A percentile compares a stretch with the other conserved stretches of the same genome.
phyloP scores from a whole-genome alignment of 2,888 invertebrate genomes.

The Chalcis sispes region DNA sequence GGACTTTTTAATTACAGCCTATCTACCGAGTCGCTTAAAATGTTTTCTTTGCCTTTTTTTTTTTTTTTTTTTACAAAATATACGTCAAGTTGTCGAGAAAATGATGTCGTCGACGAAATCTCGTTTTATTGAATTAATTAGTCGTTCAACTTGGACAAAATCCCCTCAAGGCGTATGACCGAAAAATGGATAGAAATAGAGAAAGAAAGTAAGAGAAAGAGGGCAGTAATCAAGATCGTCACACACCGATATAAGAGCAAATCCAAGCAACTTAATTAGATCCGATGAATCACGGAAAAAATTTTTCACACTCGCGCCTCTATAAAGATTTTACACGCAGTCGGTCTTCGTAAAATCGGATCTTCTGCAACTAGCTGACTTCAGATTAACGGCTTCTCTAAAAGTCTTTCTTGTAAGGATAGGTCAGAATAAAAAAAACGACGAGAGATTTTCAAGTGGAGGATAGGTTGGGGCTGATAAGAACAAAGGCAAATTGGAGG shows the following conservation, averaged over 20 bases:
- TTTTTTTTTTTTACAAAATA: too few relatives aligned
- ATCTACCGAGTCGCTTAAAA: constrained; percentile 10
- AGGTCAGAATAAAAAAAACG: too few relatives aligned
- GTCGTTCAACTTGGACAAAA: constrained; percentile 10
- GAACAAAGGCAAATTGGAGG: constrained; percentile 17
- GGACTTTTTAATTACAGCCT: constrained; percentile 44
- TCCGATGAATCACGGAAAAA: constrained; percentile 1
- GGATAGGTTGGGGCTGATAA: constrained; percentile 25
- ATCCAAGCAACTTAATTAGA: constrained; percentile 18
- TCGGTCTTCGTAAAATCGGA: too few relatives aligned
- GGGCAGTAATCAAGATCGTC: too few relatives aligned
- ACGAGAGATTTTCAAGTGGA: constrained; percentile 10
- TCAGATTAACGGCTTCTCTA: not conserved
- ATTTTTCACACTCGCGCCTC: constrained; percentile 15
- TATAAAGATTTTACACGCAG: constrained; percentile 5
- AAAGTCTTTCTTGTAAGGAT: not conserved
- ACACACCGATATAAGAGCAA: not conserved
- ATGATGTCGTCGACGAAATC: not conserved
- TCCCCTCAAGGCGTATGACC: not conserved
- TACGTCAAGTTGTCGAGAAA: not conserved
- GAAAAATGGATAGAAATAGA: not conserved
- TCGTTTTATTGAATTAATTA: constrained; percentile 53
- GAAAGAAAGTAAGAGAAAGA: too few relatives aligned
- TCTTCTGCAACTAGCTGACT: too few relatives aligned
- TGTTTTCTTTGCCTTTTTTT: too few relatives aligned